Evolutionary conservation across 2,888 invertebrate genomes (phyloP), one percentile per base, ranked within the genome.

Genomic region (Colletes collaris): DNA sequence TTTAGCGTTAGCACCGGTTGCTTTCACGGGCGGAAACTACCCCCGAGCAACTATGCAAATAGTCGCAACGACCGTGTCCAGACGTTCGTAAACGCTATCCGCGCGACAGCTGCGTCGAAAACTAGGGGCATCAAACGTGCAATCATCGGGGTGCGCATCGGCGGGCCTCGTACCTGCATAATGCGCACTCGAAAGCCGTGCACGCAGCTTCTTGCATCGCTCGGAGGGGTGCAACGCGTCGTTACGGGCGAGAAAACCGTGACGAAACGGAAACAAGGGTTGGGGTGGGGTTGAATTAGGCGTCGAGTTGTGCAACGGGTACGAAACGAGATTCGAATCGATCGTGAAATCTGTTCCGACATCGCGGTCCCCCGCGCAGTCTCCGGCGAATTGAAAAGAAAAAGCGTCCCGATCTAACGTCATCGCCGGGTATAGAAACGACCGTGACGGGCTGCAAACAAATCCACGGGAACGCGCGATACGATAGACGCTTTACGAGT

Each of bases 321-420:
- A 70, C 8, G 44, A 10, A 81, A 79, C 53, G 83, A 68, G 66
- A 83, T 86, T 86, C 79, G 65, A 65, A 86, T 86, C 76, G 83
- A 83, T 83, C 84, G 82, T 40, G 64, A 85, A 82, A 85, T 85
- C 79, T 79, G 76, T 81, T 78, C 79, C 85, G 68, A 49, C 59
- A 44, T 64, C 59, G 56, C 60, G 60, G 56, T 70, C 49, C 64
- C 73, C 49, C 10, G 7, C 27, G 11, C 16, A 10, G 65, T 76
- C 71, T 35, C 69, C 72, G 68, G 63, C 64, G 46, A 77, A 75
- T 78, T 73, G 76, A 79, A 60, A 82, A 71, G 65, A 79, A 78
- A 82, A 37, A 56, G 35, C 56, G 35, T 2, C 27, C 53, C 46
- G 40, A 72, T 40, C 60, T 72, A 69, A 79, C 84, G 82, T 82